Base-by-base conservation (phyloP, 2,113 vertebrate species). In the Malaclemys terrapin region DNA sequence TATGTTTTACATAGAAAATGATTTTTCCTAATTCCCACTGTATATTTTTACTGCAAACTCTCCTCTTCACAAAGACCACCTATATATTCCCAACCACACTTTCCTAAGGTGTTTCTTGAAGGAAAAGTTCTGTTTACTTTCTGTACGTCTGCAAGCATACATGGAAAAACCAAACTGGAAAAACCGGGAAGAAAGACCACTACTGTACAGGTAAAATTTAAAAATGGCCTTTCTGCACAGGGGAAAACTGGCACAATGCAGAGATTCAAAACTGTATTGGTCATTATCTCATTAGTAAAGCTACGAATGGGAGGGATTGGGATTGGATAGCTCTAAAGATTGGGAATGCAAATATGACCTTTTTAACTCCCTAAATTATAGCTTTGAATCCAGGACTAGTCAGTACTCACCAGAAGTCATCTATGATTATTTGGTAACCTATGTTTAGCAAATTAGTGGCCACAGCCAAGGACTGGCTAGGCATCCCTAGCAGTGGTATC, bases 151-250 rank as follows among this genome's bases (percentile, higher is more conserved):
- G 45, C 38, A n/a, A 84, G 45, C 49, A 27, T 27, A 80, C 9
- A 2, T 56, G 38, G 50, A 45, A 84, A 88, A 84, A 85, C 45
- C 89, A 91, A 17, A 12, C 19, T 80, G 29, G 84, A 59, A 85
- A 93, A 94, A 78, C 38, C 42, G 47, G 69, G 87, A 88, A 94
- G 83, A 89, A 75, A 93, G 29, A 3, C 0, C 19, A 52, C 14
- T 80, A 69, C 31, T 56, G 45, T 91, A 72, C 56, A 91, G 88
- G 53, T 86, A 65, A 62, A 94, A 96, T 89, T 84, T 89, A 89
- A 88, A 92, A n/a, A 25, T 0, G 1, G 25, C 35, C 20, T 76
- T 92, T 82, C 45, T 69, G 80, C 42, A 82, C 76, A 80, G 9
- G 47, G 27, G 84, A 93, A 92, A 96, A 53, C 25, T 57, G 81